These are phyloP conservation scores for Taenioides sp. DNA, from an alignment of 2,797 vertebrate species.

Conservation along the genomic window DNA sequence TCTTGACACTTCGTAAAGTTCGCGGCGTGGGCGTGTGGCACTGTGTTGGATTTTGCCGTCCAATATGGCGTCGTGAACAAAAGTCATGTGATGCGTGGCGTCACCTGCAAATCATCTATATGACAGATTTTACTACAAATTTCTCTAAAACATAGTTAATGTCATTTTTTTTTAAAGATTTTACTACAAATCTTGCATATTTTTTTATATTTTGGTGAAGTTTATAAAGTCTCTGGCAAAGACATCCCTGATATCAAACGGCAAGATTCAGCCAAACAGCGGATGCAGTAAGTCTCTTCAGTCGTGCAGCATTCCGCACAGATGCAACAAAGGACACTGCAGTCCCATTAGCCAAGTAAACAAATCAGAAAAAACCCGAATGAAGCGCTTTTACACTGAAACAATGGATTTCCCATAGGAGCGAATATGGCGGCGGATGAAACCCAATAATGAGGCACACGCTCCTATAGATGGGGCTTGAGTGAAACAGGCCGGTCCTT, in stretches of 20 bases:
- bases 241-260: slow-evolving; percentile 68
- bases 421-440: slow-evolving; percentile 67
- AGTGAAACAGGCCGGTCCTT: slow-evolving; percentile 43
- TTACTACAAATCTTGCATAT: no score
- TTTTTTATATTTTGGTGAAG: no score
- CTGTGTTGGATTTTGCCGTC: no score
- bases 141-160: no score
- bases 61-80: no score
- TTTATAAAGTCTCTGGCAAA: slow-evolving; percentile 65
- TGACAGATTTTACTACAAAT: no score
- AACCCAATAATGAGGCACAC: slow-evolving; percentile 62
- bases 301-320: slow-evolving; percentile 66
- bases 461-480: slow-evolving; percentile 60
- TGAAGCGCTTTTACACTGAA: slow-evolving; percentile 71
- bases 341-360: slow-evolving; percentile 74
- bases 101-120: no score
- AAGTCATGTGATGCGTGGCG: no score
- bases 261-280: slow-evolving; percentile 59
- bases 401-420: slow-evolving; percentile 71
- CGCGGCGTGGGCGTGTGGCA: no score
- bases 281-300: slow-evolving; percentile 60
- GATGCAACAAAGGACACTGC: slow-evolving; percentile 69
- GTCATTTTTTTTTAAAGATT: no score
- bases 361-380: slow-evolving; percentile 70
- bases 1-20: no score